Evolutionary conservation across 1,140 invertebrate species (phyloP).

Genomic region (Anastatus disparis): DNA sequence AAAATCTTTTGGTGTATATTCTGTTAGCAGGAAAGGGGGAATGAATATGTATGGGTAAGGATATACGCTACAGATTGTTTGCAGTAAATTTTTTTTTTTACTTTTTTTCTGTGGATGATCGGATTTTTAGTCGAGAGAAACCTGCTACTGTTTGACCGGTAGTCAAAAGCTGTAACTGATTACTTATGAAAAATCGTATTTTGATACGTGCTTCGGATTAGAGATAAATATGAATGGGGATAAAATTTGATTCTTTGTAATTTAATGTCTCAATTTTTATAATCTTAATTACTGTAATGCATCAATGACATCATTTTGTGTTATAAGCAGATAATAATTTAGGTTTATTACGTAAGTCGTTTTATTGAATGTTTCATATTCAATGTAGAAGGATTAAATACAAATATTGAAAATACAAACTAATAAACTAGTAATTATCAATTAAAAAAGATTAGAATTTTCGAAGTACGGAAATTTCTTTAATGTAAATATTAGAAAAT

Average conservation of each 20-base stretch:
- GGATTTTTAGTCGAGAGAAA: slow-evolving; percentile 26
- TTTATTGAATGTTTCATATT: no score
- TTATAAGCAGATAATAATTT: no score
- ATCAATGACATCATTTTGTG: no score
- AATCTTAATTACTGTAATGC: not conserved
- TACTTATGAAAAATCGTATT: slow-evolving; percentile 35
- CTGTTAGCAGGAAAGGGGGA: slow-evolving; percentile 47
- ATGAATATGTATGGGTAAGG: no score
- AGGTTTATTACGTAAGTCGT: no score
- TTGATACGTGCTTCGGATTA: slow-evolving; percentile 31
- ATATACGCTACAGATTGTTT: slow-evolving; percentile 14
- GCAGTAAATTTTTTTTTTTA: not conserved
- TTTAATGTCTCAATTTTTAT: not conserved
- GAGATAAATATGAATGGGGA: not conserved
- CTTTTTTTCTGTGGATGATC: no score
- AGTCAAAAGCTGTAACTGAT: not conserved
- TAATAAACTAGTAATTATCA: no score
- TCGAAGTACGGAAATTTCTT: no score
- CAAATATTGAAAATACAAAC: no score
- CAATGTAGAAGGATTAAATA: no score
- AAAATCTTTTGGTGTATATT: slow-evolving; percentile 47
- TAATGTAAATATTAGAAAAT: no score
- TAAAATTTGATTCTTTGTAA: not conserved
- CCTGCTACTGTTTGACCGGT: slow-evolving; percentile 13
- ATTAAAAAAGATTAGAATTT: no score